Conservation (phyloP, 2,888 invertebrate genomes). For the Campaea margaritaria region DNA sequence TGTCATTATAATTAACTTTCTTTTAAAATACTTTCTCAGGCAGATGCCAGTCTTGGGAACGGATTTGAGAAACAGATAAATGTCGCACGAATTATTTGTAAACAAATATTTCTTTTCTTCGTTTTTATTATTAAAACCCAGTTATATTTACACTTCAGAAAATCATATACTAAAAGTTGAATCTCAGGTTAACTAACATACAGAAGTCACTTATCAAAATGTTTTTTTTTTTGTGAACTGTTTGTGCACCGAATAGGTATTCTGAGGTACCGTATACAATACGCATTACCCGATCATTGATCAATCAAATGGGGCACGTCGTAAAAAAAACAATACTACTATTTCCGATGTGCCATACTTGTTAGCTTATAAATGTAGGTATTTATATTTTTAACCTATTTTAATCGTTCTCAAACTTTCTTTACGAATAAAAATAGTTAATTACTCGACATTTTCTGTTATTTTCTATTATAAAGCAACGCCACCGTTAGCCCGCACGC, state of each 20-base stretch:
- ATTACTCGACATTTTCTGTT: neutral
- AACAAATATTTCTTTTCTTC: neutral
- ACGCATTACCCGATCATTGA: neutral
- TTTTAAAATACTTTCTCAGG: slow-evolving; percentile 43
- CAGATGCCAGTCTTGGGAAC: slow-evolving; percentile 9
- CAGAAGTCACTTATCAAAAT: neutral
- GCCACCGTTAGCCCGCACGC: neutral
- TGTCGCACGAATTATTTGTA: slow-evolving; percentile 6
- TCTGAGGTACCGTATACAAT: no score
- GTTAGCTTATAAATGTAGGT: no score
- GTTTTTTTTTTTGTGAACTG: no score
- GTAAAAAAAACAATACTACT: neutral
- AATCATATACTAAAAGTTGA: slow-evolving; percentile 4
- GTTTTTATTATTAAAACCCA: neutral
- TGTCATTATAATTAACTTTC: slow-evolving; percentile 74
- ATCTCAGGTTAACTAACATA: slow-evolving; percentile 8
- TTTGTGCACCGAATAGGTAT: no score
- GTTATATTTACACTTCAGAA: neutral
- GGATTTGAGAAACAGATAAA: slow-evolving; percentile 3
- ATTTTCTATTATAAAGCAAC: neutral
- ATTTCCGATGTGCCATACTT: slow-evolving; percentile 7
- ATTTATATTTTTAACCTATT: no score
- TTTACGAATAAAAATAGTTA: no score
- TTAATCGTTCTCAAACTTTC: no score
- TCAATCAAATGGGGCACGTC: slow-evolving; percentile 1